phyloP scores from a whole-genome alignment of 1,140 invertebrate species.

The Tribolium madens region DNA sequence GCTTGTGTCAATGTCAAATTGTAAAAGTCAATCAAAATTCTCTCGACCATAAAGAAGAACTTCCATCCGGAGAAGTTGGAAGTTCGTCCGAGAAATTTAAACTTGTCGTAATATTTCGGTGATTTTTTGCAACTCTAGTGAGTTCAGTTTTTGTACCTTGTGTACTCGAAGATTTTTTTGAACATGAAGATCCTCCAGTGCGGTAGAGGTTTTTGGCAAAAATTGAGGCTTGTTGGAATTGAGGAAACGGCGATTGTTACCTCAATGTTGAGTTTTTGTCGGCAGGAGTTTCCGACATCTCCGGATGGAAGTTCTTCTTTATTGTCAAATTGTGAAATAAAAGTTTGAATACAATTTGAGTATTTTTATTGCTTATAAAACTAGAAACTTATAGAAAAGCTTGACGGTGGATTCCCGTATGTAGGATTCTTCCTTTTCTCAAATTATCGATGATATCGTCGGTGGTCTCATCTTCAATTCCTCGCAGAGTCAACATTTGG shows the following conservation, averaged over 20 bases:
- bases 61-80: constrained; percentile 59
- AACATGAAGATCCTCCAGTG: background rate
- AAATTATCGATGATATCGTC: constrained; percentile 24
- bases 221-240: background rate
- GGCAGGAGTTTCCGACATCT: background rate
- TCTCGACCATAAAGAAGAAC: constrained; percentile 64
- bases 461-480: background rate
- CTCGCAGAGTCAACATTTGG: background rate
- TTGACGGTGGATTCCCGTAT: background rate
- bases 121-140: background rate
- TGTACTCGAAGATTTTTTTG: background rate
- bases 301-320: constrained; percentile 21
- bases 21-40: constrained; percentile 52
- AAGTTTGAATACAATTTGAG: background rate
- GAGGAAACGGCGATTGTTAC: background rate
- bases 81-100: constrained; percentile 8
- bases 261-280: background rate
- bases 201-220: background rate
- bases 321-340: background rate
- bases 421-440: constrained; percentile 30
- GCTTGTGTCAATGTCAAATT: background rate
- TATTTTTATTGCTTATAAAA: too few relatives aligned
- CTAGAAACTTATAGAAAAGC: too few relatives aligned
- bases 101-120: background rate
- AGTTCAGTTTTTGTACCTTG: background rate